Conservation (phyloP, 2,797 vertebrate species). For the Sciurus vulgaris region DNA sequence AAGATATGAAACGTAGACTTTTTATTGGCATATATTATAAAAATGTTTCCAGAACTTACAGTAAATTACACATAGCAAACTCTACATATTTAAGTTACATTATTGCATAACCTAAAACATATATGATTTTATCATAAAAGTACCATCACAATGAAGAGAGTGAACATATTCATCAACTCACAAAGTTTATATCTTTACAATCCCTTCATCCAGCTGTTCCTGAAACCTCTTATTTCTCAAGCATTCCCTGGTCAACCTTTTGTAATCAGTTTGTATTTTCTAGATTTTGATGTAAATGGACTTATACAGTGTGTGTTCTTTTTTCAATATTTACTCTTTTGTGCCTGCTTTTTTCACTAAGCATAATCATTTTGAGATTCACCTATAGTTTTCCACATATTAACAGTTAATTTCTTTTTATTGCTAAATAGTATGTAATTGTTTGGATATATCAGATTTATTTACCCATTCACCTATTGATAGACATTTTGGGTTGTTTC, state of each 20-base stretch:
- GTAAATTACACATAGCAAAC: neutral
- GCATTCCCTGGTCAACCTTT: neutral
- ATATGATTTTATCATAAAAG: neutral
- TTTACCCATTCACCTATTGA: neutral
- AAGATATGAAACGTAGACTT: neutral
- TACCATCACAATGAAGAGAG: neutral
- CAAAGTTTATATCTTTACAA: neutral
- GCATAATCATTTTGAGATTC: slow-evolving; percentile 5
- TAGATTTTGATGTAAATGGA: slow-evolving; percentile 35
- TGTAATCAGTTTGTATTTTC: neutral
- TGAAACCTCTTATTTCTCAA: neutral
- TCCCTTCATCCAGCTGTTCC: neutral
- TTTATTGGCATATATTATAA: neutral
- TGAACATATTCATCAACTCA: neutral
- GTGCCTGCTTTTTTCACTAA: neutral
- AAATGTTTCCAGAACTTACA: neutral
- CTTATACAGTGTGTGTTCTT: neutral
- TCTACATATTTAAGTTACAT: neutral
- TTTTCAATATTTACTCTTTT: neutral
- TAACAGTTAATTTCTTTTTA: neutral
- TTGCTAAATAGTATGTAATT: neutral
- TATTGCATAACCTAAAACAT: neutral
- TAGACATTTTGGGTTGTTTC: neutral
- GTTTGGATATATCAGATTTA: neutral
- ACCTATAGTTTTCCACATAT: neutral